These are phyloP conservation scores for Dicrostonyx torquatus DNA, from an alignment of 2,797 vertebrate species.

Conservation along the genomic window DNA sequence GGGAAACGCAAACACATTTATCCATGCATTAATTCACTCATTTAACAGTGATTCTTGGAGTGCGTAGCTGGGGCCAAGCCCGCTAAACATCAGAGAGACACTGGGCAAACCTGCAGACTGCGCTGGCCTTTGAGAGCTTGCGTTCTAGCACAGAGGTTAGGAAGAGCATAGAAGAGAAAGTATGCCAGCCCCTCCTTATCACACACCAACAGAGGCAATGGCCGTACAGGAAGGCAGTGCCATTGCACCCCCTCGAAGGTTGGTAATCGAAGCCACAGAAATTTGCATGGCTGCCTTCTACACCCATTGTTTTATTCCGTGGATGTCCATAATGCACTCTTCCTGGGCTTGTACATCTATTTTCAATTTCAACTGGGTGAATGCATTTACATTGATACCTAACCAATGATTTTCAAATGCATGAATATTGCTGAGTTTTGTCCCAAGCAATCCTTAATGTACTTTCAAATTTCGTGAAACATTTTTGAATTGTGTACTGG, in stretches of 20 bases:
- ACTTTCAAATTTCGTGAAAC: constrained; percentile 13
- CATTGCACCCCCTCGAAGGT: not conserved
- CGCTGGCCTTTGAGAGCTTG: constrained; percentile 49
- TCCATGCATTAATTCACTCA: constrained; percentile 62
- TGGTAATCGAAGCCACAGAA: not conserved
- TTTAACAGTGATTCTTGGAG: constrained; percentile 45
- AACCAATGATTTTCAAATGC: not conserved
- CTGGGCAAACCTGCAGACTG: not conserved
- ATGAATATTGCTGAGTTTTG: not conserved
- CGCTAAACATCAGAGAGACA: not conserved
- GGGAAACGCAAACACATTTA: constrained; percentile 75
- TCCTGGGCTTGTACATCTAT: not conserved
- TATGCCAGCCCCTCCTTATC: not conserved
- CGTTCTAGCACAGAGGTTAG: constrained; percentile 21
- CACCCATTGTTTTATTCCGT: not conserved
- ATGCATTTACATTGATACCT: not conserved
- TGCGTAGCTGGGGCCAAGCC: constrained; percentile 50
- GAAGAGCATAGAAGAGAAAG: not conserved
- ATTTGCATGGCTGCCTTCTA: not conserved
- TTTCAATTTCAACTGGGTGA: not conserved
- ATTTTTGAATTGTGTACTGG: not conserved
- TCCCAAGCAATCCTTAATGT: not conserved
- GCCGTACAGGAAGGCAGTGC: constrained; percentile 11
- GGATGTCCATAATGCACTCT: not conserved
- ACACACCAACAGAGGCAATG: constrained; percentile 21